Evolutionary conservation across 2,888 invertebrate species (phyloP), one percentile per base, ranked within the genome.

Genomic region (Nomada hirtipes): DNA sequence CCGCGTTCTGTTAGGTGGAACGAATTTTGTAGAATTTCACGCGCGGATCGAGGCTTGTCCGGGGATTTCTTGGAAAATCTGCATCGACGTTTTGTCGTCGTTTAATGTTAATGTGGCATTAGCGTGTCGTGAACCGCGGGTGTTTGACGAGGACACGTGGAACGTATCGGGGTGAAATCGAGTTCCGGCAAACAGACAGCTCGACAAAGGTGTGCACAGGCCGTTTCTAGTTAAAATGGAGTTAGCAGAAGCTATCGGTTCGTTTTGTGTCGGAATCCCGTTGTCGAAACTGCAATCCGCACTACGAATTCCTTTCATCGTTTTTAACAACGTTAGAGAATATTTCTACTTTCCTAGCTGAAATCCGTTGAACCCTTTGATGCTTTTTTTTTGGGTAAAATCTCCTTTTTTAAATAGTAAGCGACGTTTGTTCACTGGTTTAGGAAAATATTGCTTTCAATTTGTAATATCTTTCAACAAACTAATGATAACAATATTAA

Each of bases 101-200:
- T 36, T 36, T 7, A 36, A 36, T 0, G 36, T 7, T 36, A 36
- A 57, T 57, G 15, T 7, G 13, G 11, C 13, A n/a, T n/a, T 67
- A 53, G 18, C 53, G 36, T 47, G 47, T 57, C n/a, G 26, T 26
- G 4, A 15, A 26, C 42, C 26, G 26, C n/a, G 4, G 57, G n/a
- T 15, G 26, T 47, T 59, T 26, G 59, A 69, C 57, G 26, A 69
- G 57, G 57, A 26, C 26, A 26, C 26, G 26, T 26, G 23, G 29
- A 47, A 69, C 69, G 55, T 29, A 26, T 47, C 15, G 29, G 29
- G 44, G 57, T 26, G 23, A 69, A 69, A 69, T 59, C n/a, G 69
- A 59, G 44, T 69, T 29, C 69, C 18, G 59, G 59, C 9, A 47
- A 59, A 53, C 53, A 20, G 50, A n/a, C n/a, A n/a, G 52, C 53